Percentiles rank a stretch among this genome's conserved stretches.
phyloP scores from a whole-genome alignment of 2,113 vertebrate species.

The Poeciliopsis prolifica region DNA sequence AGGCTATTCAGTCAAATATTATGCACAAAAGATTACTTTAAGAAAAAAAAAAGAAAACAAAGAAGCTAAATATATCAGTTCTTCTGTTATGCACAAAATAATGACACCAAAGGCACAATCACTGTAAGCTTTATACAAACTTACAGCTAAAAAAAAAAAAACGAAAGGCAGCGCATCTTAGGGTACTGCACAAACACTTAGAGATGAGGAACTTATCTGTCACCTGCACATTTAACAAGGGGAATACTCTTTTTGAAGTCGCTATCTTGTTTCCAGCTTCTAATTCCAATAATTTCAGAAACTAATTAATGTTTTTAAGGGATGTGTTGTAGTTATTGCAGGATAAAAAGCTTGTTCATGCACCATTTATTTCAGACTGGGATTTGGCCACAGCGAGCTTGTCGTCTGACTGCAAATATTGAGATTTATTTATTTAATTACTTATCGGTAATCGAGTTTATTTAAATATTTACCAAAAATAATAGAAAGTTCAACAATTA shows the following conservation, averaged over 20 bases:
- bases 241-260: too few relatives aligned
- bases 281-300: too few relatives aligned
- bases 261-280: too few relatives aligned
- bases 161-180: too few relatives aligned
- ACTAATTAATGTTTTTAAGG: too few relatives aligned
- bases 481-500: not conserved
- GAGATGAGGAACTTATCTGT: not conserved
- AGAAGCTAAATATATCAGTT: too few relatives aligned
- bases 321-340: not conserved
- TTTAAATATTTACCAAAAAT: not conserved
- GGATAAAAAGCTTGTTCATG: not conserved
- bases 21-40: too few relatives aligned
- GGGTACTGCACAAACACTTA: too few relatives aligned
- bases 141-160: not conserved
- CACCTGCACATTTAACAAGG: too few relatives aligned
- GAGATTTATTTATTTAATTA: not conserved
- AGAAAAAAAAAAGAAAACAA: too few relatives aligned
- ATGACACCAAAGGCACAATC: not conserved
- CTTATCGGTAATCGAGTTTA: too few relatives aligned
- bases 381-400: not conserved
- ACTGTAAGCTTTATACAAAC: not conserved
- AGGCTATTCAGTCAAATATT: not conserved
- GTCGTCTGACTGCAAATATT: not conserved
- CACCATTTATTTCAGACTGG: not conserved
- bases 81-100: not conserved